Conservation (phyloP, 2,113 vertebrate species). For the Gymnorhina tibicen region DNA sequence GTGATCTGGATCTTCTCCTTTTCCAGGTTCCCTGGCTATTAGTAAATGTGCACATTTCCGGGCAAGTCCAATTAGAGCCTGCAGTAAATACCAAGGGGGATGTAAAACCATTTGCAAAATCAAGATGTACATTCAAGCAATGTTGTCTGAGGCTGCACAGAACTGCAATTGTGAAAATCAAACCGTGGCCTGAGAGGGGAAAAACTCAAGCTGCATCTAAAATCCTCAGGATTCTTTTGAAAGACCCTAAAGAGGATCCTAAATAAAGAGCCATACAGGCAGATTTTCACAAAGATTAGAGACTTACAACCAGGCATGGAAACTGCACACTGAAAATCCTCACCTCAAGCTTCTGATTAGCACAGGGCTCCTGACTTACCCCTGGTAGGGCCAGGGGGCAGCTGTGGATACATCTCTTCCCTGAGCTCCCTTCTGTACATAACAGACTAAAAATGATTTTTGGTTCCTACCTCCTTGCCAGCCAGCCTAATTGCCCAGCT, state of each 20-base stretch:
- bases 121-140: not conserved
- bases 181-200: not conserved
- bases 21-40: not conserved
- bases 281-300: not conserved
- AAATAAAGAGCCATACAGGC: not conserved
- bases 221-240: not conserved
- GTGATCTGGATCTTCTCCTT: not conserved
- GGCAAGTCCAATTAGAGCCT: not conserved
- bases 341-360: not conserved
- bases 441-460: not conserved
- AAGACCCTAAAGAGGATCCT: not conserved
- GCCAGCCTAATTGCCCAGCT: not conserved
- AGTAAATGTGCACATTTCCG: not conserved
- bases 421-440: not conserved
- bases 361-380: not conserved
- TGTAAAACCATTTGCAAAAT: not conserved
- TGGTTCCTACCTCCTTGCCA: not conserved
- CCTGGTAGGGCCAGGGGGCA: not conserved
- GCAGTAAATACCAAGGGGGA: not conserved
- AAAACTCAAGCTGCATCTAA: not conserved
- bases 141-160: not conserved
- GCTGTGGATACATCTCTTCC: not conserved
- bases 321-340: not conserved
- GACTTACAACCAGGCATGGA: fast-evolving
- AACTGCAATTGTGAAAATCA: not conserved